phyloP scores from a whole-genome alignment of 2,888 invertebrate species.

The Stenurella melanura region DNA sequence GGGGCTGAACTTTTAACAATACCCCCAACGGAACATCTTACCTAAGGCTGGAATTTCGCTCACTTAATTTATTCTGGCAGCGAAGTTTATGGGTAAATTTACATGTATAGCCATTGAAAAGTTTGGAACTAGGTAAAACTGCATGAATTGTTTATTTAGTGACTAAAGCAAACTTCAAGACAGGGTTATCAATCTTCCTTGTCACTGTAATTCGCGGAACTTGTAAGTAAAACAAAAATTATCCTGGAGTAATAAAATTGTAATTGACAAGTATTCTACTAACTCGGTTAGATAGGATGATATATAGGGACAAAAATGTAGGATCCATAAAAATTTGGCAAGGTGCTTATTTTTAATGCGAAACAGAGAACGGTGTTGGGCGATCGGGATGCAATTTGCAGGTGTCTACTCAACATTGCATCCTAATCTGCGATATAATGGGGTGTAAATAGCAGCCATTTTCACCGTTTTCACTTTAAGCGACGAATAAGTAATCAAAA shows the following conservation, averaged over 20 bases:
- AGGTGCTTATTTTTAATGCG: no score
- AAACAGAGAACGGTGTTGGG: no score
- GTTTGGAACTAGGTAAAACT: constrained; percentile 1
- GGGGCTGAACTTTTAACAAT: constrained; percentile 1
- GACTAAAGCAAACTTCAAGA: neutral
- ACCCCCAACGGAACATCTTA: neutral
- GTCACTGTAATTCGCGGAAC: neutral
- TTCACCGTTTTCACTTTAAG: no score
- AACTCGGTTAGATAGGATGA: no score
- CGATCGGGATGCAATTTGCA: no score
- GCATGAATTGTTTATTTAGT: constrained; percentile 7
- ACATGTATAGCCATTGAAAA: constrained; percentile 1
- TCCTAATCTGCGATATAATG: no score
- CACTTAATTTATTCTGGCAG: constrained; percentile 2
- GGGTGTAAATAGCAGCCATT: no score
- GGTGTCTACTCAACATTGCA: no score
- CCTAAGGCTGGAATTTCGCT: neutral
- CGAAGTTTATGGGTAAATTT: constrained; percentile 4
- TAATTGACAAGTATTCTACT: neutral
- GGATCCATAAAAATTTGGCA: no score
- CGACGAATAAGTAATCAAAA: no score
- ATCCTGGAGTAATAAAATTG: no score
- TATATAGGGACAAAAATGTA: no score
- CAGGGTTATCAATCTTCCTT: neutral
- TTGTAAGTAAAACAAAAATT: neutral